These are phyloP conservation scores for Menura novaehollandiae DNA, from an alignment of 2,113 vertebrate genomes.

Conservation along the genomic window DNA sequence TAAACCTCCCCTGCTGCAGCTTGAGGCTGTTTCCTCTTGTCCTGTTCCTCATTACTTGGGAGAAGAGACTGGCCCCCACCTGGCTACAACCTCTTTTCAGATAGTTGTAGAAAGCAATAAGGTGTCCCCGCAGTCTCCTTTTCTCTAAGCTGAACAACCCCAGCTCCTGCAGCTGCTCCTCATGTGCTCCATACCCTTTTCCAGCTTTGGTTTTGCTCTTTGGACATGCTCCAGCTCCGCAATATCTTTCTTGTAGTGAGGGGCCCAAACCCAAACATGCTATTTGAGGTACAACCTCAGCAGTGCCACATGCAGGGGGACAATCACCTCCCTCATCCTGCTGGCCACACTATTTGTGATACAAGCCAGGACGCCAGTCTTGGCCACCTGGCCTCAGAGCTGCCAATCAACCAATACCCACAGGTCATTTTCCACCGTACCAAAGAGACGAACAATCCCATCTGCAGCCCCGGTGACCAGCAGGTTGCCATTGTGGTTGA, in stretches of 20 bases:
- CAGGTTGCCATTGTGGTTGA: slow-evolving; percentile 97
- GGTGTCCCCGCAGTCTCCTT: background rate
- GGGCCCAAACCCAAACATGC: background rate
- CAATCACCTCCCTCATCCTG: background rate
- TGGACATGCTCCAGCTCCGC: background rate
- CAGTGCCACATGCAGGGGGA: background rate
- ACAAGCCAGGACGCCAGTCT: background rate
- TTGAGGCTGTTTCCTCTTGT: background rate
- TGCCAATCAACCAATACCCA: background rate
- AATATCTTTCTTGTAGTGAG: background rate
- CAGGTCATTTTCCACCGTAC: slow-evolving; percentile 60
- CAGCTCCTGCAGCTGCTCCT: background rate
- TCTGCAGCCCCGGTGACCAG: slow-evolving; percentile 94
- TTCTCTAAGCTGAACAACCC: background rate
- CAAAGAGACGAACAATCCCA: slow-evolving; percentile 90
- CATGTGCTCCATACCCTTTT: background rate
- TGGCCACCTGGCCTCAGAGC: background rate
- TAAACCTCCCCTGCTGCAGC: background rate
- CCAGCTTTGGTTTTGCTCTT: background rate
- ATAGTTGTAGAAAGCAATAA: background rate
- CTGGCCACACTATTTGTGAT: background rate
- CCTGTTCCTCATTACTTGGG: background rate
- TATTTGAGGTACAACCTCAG: background rate
- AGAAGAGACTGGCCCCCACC: background rate
- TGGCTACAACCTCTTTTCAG: background rate